Conservation (phyloP, 2,113 vertebrate genomes). For the Lota lota region DNA sequence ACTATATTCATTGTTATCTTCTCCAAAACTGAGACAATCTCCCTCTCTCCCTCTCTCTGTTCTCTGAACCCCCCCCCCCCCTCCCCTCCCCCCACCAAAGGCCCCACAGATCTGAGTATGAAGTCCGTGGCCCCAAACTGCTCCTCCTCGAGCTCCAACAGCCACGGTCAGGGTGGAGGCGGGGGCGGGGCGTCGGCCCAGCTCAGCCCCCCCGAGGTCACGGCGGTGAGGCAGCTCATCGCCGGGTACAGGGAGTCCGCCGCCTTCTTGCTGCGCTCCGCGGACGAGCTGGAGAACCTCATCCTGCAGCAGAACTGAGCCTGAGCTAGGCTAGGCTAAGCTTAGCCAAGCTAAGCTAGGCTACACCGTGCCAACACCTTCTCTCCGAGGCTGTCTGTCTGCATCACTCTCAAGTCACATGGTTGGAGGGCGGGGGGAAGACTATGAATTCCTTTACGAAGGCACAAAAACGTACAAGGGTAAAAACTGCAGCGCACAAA, state of each 20-base stretch:
- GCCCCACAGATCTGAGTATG: constrained; percentile 99
- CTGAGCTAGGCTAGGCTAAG: not conserved
- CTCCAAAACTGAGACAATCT: not conserved
- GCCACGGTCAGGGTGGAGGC: constrained; percentile 78
- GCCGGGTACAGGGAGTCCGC: constrained; percentile 97
- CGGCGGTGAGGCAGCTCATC: constrained; percentile 94
- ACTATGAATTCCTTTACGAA: constrained; percentile 36
- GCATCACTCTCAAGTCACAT: constrained; percentile 35
- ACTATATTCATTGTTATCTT: too few relatives aligned
- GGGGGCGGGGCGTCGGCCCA: constrained; percentile 90
- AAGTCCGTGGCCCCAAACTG: constrained; percentile 90
- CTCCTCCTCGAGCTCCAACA: constrained; percentile 86
- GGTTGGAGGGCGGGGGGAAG: constrained; percentile 30
- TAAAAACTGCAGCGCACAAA: constrained; percentile 50
- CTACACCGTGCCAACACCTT: constrained; percentile 37
- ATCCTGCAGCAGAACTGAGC: constrained; percentile 99
- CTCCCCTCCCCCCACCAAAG: constrained; percentile 61
- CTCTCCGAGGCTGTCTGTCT: constrained; percentile 33
- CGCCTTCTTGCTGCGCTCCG: constrained; percentile 94
- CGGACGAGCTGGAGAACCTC: constrained; percentile 98
- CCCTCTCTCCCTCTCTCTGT: not conserved
- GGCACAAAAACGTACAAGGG: constrained; percentile 44
- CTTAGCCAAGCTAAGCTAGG: constrained; percentile 21
- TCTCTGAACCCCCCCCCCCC: not conserved
- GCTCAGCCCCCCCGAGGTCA: constrained; percentile 94